Evolutionary conservation across 2,888 invertebrate genomes (phyloP).

Genomic region (Mythimna impura): DNA sequence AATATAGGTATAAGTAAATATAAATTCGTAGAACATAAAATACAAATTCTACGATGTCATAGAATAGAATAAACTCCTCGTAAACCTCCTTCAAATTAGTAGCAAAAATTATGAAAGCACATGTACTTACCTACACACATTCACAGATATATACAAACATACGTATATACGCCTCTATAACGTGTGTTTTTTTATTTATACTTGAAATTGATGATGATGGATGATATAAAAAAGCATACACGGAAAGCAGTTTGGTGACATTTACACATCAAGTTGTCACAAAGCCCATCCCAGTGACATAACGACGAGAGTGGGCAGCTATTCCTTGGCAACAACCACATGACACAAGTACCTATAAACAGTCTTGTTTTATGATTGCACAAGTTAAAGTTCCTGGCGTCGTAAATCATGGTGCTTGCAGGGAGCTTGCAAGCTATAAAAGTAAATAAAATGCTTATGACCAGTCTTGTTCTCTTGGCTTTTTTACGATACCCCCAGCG

Average conservation of each 20-base stretch:
- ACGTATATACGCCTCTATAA: neutral
- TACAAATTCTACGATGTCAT: too few species aligned
- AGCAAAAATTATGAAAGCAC: neutral
- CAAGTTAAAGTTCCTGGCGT: constrained; percentile 29
- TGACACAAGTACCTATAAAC: constrained; percentile 42
- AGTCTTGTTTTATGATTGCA: constrained; percentile 46
- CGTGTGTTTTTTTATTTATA: too few species aligned
- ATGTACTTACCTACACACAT: neutral
- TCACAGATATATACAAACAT: neutral
- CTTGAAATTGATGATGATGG: constrained; percentile 2
- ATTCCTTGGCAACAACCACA: constrained; percentile 11
- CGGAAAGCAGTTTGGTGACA: neutral
- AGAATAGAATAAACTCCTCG: too few species aligned
- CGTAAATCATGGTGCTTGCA: constrained; percentile 52
- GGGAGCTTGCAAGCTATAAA: constrained; percentile 52
- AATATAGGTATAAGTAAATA: too few species aligned
- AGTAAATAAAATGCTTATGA: constrained; percentile 59
- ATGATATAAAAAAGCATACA: neutral
- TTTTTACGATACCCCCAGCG: constrained; percentile 48
- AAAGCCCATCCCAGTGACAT: neutral
- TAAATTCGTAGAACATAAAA: too few species aligned
- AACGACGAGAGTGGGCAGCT: neutral
- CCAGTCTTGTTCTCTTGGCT: constrained; percentile 37
- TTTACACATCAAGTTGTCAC: neutral
- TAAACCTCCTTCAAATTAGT: too few species aligned